Evolutionary conservation across 2,888 invertebrate species (phyloP), one percentile per base, ranked within the genome.

Genomic region (Xestia rhomboidea): DNA sequence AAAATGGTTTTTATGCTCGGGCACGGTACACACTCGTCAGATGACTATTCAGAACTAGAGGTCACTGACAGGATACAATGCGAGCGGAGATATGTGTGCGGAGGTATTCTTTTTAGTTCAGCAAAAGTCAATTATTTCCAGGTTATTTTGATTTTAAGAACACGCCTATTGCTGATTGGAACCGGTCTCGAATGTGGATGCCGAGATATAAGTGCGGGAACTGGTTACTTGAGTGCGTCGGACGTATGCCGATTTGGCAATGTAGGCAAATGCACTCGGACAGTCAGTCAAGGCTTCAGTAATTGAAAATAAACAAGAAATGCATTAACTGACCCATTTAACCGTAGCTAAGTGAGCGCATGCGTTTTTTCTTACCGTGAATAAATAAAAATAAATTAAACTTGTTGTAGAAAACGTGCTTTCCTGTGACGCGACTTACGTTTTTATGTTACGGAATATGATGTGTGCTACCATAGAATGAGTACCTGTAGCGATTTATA

Each of bases 181-280:
- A 95, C 94, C 93, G 93, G 95, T 95, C 90, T 89, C 76, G 81
- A 85, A 89, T 87, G 87, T 82, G 82, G 91, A 93, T 91, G 90
- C 87, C 85, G 87, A 90, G 91, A 93, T 93, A 93, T 93, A 92
- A 91, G 87, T 86, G 82, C 88, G 85, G 85, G 84, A 95, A 95
- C 95, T 85, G 92, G 95, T 95, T 95, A 90, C 88, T 84, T 73
- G 88, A 89, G 92, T 89, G 91, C 91, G 89, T 87, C 90, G 91
- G 82, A 90, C 92, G 90, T 83, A 73, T 85, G 86, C 81, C 86
- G 88, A 89, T 93, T 93, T 93, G 92, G 92, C 92, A 93, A 92
- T 90, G 89, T 91, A 91, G 88, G 91, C 90, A 92, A 92, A 91
- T 92, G 91, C 91, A 90, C 89, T 88, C 81, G 82, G 76, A 86